Conservation (phyloP, 2,888 invertebrate genomes). For the Ferrisia virgata region DNA sequence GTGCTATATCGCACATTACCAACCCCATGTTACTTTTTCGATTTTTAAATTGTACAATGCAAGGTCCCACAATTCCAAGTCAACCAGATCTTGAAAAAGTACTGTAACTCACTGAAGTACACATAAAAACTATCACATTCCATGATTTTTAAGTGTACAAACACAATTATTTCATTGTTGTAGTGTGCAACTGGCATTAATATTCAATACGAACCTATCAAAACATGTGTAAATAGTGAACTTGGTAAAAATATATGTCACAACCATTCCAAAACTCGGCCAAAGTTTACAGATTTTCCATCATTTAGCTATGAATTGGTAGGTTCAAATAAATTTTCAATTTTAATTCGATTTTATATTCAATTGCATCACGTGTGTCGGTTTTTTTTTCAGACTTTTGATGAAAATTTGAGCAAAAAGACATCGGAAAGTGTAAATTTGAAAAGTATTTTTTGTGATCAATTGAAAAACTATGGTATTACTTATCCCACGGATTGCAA, state of each 20-base stretch:
- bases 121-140: too few relatives aligned
- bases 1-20: background rate
- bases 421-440: background rate
- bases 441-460: background rate
- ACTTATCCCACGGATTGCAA: background rate
- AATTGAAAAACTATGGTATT: background rate
- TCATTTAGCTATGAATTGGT: background rate
- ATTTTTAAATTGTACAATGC: background rate
- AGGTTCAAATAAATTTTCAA: background rate
- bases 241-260: background rate
- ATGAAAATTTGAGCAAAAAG: background rate
- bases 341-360: background rate
- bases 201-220: background rate
- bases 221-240: background rate
- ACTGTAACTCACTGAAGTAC: too few relatives aligned
- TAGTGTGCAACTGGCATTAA: background rate
- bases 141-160: too few relatives aligned
- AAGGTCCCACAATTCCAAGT: too few relatives aligned
- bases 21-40: background rate
- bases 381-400: background rate
- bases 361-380: background rate
- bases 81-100: background rate
- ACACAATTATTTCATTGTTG: background rate
- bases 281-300: background rate
- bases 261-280: background rate